phyloP scores from a whole-genome alignment of 2,797 vertebrate genomes.

The Silurus aristotelis region DNA sequence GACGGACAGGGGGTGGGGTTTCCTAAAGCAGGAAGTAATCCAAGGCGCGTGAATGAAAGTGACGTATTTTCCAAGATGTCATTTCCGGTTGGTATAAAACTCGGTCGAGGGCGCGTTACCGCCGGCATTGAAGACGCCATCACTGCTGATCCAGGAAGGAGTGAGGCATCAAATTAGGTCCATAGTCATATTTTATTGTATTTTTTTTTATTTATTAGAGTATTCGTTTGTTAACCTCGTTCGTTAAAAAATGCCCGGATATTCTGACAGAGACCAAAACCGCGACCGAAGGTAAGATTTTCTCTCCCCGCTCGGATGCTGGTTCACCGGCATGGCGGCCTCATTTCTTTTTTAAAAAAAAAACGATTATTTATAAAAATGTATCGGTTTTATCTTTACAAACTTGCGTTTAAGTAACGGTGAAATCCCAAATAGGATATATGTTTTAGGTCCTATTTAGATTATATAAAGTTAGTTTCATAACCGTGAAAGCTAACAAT shows the following conservation, averaged over 20 bases:
- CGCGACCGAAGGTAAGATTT: slow-evolving; percentile 85
- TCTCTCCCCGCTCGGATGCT: background rate
- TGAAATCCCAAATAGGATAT: background rate
- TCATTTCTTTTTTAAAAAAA: too few relatives aligned
- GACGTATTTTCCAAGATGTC: slow-evolving; percentile 45
- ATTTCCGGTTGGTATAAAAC: slow-evolving; percentile 52
- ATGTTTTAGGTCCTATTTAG: too few relatives aligned
- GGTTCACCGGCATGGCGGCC: background rate
- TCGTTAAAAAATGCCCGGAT: slow-evolving; percentile 84
- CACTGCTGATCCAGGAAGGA: background rate
- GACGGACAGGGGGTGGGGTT: background rate
- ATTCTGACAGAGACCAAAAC: slow-evolving; percentile 91
- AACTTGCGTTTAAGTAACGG: background rate
- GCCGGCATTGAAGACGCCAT: slow-evolving; percentile 49
- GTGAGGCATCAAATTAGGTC: background rate
- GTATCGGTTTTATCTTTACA: background rate
- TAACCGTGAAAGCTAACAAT: too few relatives aligned
- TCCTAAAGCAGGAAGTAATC: background rate
- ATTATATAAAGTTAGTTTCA: background rate
- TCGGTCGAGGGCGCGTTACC: background rate
- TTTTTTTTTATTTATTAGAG: slow-evolving; percentile 18
- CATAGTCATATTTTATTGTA: slow-evolving; percentile 60
- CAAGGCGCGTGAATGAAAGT: background rate
- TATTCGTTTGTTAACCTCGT: background rate
- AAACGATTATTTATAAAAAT: background rate